These are phyloP conservation scores for Xiphophorus couchianus DNA, from an alignment of 2,113 vertebrate species.

Conservation along the genomic window DNA sequence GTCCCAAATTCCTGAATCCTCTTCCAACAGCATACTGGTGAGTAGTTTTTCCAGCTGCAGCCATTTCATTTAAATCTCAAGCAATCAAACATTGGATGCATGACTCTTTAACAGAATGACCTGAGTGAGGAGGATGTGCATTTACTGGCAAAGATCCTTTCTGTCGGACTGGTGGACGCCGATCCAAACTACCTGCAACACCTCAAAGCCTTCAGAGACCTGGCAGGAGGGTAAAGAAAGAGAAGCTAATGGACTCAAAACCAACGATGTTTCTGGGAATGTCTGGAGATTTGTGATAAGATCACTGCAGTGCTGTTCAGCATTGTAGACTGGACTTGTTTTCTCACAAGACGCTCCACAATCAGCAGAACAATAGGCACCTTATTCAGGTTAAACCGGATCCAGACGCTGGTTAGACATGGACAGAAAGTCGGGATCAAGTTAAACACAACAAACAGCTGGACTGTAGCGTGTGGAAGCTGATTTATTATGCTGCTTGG, in stretches of 20 bases:
- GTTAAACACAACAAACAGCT: constrained; percentile 1
- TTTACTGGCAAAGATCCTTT: constrained; percentile 76
- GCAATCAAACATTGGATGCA: not conserved
- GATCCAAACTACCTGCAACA: constrained; percentile 81
- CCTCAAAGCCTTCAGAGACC: constrained; percentile 79
- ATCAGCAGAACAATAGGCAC: constrained; percentile 1
- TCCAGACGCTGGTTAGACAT: not conserved
- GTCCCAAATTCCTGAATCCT: constrained; percentile 36
- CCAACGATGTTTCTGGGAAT: constrained; percentile 5
- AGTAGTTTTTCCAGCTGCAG: not conserved
- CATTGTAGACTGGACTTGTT: not conserved
- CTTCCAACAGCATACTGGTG: constrained; percentile 63
- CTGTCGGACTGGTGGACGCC: constrained; percentile 79
- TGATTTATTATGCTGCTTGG: constrained; percentile 10
- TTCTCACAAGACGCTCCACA: not conserved
- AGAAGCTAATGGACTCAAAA: not conserved
- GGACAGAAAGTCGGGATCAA: not conserved
- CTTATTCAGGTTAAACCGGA: constrained; percentile 10
- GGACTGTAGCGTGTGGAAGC: not conserved
- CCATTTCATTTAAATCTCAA: not conserved
- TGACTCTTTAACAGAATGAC: constrained; percentile 58
- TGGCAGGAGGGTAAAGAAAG: constrained; percentile 34
- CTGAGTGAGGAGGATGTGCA: constrained; percentile 74
- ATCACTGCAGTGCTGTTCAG: constrained; percentile 5
- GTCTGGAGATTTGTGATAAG: constrained; percentile 1